Evolutionary conservation across 2,888 invertebrate genomes (phyloP).

Genomic region (Lymantria monacha): DNA sequence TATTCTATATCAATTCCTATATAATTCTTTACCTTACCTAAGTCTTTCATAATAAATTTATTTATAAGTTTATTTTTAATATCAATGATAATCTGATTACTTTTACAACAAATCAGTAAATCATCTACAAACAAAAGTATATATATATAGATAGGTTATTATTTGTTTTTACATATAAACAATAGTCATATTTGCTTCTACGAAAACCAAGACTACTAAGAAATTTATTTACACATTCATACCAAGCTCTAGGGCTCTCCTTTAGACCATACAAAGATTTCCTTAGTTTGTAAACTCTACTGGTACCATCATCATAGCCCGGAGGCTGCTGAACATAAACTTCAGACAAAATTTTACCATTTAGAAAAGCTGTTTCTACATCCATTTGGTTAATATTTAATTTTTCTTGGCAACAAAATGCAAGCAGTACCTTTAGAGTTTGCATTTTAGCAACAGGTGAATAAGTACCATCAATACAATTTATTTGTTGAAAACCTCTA

Average conservation of each 20-base stretch:
- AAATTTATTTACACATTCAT: no score
- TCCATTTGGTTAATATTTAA: slow-evolving; percentile 8
- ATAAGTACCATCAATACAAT: slow-evolving; percentile 2
- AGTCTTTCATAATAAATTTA: slow-evolving; percentile 37
- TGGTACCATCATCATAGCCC: no score
- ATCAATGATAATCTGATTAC: background rate
- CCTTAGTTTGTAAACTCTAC: no score
- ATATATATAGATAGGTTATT: no score
- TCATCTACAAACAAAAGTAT: slow-evolving; percentile 28
- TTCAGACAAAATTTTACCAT: slow-evolving; percentile 4
- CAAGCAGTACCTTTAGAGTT: slow-evolving; percentile 3
- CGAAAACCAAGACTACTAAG: no score
- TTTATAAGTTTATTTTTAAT: slow-evolving; percentile 27
- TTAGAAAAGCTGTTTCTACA: no score
- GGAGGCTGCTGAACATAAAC: slow-evolving; percentile 8
- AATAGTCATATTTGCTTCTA: no score
- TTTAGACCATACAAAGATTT: no score
- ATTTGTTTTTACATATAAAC: no score
- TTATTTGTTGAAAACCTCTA: slow-evolving; percentile 8
- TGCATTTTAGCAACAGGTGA: slow-evolving; percentile 8
- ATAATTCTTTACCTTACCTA: slow-evolving; percentile 40
- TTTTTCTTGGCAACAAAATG: slow-evolving; percentile 1
- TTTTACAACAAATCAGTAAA: slow-evolving; percentile 32
- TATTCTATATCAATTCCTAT: slow-evolving; percentile 42
- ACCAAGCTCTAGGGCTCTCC: no score